Conservation (phyloP, 2,888 invertebrate genomes). For the Athrips mouffetella region DNA sequence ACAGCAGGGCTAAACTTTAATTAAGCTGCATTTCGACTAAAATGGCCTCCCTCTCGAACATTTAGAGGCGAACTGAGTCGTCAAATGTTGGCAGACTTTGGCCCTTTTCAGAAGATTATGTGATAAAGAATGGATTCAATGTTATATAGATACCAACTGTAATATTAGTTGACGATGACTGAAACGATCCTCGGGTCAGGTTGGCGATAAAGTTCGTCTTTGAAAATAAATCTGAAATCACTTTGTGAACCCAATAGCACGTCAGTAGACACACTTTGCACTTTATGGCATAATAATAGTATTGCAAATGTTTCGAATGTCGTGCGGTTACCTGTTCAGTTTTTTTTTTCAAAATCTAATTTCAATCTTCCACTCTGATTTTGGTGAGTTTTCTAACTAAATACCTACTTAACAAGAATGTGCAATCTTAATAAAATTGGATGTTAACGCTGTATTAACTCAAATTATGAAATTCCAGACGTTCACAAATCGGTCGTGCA, state of each 20-base stretch:
- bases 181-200: background rate
- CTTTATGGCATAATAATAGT: no score
- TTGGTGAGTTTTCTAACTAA: no score
- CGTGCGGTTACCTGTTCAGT: no score
- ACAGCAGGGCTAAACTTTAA: constrained; percentile 64
- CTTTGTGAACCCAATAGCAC: no score
- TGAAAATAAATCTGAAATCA: no score
- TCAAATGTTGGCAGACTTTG: constrained; percentile 43
- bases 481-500: constrained; percentile 36
- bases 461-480: constrained; percentile 37
- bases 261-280: no score
- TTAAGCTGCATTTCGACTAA: constrained; percentile 67
- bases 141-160: background rate
- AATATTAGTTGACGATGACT: background rate
- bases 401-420: no score
- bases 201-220: background rate
- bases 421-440: no score
- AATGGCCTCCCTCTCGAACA: constrained; percentile 63
- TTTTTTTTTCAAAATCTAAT: no score
- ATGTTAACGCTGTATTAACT: no score
- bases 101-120: background rate
- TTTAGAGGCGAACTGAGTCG: constrained; percentile 47
- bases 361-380: no score
- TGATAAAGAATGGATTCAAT: background rate
- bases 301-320: no score